Evolutionary conservation across 2,797 vertebrate species (phyloP).

Genomic region (Pogoniulus pusillus): DNA sequence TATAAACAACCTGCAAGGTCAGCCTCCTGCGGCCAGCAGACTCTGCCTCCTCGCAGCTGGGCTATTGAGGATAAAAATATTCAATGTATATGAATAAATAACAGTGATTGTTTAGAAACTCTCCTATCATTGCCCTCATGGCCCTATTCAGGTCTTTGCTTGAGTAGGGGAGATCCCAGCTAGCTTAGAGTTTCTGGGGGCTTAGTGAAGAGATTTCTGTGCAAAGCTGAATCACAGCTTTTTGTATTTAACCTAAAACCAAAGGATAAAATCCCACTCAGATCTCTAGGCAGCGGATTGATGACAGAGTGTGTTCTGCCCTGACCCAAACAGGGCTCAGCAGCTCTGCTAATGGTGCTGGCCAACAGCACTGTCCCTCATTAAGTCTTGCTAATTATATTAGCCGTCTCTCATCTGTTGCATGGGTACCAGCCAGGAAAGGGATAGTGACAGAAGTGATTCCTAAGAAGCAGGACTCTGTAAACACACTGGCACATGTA

Average conservation of each 20-base stretch:
- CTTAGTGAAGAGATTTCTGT: background rate
- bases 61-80: background rate
- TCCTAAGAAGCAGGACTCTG: background rate
- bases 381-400: conserved; percentile 39
- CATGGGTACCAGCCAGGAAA: conserved; percentile 1
- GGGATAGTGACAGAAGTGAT: background rate
- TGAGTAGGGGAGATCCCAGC: background rate
- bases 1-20: too few species aligned
- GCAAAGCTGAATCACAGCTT: conserved; percentile 6
- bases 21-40: too few species aligned
- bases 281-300: background rate
- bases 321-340: background rate
- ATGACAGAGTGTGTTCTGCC: background rate
- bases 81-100: background rate
- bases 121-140: rapidly evolving
- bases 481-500: background rate
- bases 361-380: background rate
- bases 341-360: background rate
- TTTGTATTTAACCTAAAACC: background rate
- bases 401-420: conserved; percentile 28
- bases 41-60: too few species aligned
- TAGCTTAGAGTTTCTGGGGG: background rate
- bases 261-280: background rate
- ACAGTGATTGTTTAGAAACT: background rate
- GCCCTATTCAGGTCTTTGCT: background rate